phyloP scores from a whole-genome alignment of 2,888 invertebrate species.

The Polyommatus icarus region DNA sequence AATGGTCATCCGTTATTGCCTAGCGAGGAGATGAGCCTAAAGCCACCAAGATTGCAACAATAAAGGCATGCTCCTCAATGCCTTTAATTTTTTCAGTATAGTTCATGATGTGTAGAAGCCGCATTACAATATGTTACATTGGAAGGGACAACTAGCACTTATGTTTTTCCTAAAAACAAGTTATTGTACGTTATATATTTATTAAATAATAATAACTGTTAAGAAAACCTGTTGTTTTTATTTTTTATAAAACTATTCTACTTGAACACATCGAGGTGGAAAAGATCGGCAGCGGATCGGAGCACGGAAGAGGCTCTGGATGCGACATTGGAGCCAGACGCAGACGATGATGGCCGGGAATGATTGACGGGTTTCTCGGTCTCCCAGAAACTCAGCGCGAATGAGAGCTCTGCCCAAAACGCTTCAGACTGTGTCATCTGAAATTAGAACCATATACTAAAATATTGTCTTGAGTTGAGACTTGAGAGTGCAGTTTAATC shows the following conservation, averaged over 20 bases:
- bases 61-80: too few species aligned
- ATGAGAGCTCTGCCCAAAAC: slow-evolving; percentile 84
- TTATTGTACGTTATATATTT: not conserved
- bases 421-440: slow-evolving; percentile 86
- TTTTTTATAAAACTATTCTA: not conserved
- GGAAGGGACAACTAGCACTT: too few species aligned
- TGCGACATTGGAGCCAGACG: slow-evolving; percentile 50
- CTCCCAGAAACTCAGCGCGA: slow-evolving; percentile 86
- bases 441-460: slow-evolving; percentile 21
- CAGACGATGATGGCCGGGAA: slow-evolving; percentile 61
- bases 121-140: too few species aligned
- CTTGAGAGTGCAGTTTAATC: too few species aligned
- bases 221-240: not conserved
- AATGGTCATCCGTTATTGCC: too few species aligned
- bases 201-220: not conserved
- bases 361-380: slow-evolving; percentile 85
- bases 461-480: too few species aligned
- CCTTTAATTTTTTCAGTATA: too few species aligned
- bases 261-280: slow-evolving; percentile 58
- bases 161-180: too few species aligned
- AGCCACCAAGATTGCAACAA: too few species aligned
- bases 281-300: slow-evolving; percentile 67
- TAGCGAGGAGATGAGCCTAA: too few species aligned
- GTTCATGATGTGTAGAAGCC: too few species aligned
- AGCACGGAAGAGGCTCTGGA: slow-evolving; percentile 71